Conservation (phyloP, 2,888 invertebrate species). For the Ceriagrion tenellum region DNA sequence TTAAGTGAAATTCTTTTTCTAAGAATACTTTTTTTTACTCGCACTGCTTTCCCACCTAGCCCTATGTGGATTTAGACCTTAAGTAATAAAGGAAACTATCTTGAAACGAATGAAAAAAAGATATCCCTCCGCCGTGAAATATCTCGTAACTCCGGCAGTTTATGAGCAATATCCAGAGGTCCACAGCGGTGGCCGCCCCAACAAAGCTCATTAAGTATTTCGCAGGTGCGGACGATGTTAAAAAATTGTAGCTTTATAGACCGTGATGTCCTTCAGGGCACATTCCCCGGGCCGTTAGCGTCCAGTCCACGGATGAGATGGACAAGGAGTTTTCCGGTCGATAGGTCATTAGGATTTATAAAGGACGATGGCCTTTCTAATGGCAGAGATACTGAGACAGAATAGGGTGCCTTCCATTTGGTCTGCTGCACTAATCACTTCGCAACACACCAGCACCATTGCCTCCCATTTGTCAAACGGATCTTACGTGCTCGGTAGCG, state of each 20-base stretch:
- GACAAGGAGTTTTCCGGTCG: neutral
- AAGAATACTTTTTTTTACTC: neutral
- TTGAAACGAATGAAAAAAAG: neutral
- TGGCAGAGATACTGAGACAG: neutral
- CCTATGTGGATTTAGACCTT: neutral
- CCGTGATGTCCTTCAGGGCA: neutral
- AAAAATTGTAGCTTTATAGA: neutral
- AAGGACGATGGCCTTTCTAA: neutral
- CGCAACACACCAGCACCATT: too few relatives aligned
- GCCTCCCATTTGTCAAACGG: too few relatives aligned
- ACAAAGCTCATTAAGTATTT: neutral
- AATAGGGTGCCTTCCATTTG: too few relatives aligned
- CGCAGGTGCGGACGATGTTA: neutral
- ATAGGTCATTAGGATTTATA: neutral
- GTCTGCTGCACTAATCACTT: too few relatives aligned
- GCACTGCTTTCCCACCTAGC: neutral
- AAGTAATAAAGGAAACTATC: constrained; percentile 11
- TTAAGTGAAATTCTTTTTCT: neutral
- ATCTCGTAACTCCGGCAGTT: neutral
- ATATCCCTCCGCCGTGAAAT: neutral
- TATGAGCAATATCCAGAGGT: neutral
- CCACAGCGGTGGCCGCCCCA: neutral
- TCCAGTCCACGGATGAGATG: neutral
- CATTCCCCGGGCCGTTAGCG: too few relatives aligned
- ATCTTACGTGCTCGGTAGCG: too few relatives aligned